Percentiles rank a stretch among this genome's conserved stretches.
Conservation (phyloP, 2,113 vertebrate species). For the Limnothrissa miodon region DNA sequence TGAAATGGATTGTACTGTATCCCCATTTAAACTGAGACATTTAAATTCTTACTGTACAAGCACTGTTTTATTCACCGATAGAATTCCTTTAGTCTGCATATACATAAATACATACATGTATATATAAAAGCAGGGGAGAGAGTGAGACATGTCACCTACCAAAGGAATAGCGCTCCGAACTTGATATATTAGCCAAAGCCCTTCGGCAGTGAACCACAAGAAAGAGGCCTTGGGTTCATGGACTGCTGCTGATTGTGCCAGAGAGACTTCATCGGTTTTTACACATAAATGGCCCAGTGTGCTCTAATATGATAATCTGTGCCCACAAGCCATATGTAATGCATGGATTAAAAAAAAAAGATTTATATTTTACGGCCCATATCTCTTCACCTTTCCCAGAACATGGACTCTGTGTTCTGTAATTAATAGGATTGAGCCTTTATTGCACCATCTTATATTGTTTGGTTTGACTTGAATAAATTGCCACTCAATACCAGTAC, state of each 20-base stretch:
- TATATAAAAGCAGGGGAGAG: neutral
- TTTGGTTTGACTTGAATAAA: neutral
- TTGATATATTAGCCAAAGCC: neutral
- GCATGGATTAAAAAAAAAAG: slow-evolving; percentile 28
- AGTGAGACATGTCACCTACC: neutral
- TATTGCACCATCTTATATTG: neutral
- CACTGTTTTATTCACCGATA: neutral
- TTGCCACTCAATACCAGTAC: neutral
- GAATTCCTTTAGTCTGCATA: neutral
- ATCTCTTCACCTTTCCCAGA: neutral
- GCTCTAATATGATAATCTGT: slow-evolving; percentile 33
- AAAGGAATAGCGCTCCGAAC: slow-evolving; percentile 7
- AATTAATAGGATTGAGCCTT: slow-evolving; percentile 37
- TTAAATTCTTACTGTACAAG: neutral
- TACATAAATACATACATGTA: neutral
- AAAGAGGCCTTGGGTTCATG: slow-evolving; percentile 5
- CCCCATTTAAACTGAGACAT: no score
- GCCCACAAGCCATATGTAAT: slow-evolving; percentile 24
- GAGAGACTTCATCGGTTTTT: slow-evolving; percentile 30
- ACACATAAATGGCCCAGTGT: slow-evolving; percentile 29
- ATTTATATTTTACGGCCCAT: slow-evolving; percentile 39
- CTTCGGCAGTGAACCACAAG: slow-evolving; percentile 10
- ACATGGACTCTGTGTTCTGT: slow-evolving; percentile 25
- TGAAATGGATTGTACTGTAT: no score
- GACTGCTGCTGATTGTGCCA: neutral